Evolutionary conservation across 1,140 invertebrate genomes (phyloP), one percentile per base, ranked within the genome.

Genomic region (Bathynomus jamesi): DNA sequence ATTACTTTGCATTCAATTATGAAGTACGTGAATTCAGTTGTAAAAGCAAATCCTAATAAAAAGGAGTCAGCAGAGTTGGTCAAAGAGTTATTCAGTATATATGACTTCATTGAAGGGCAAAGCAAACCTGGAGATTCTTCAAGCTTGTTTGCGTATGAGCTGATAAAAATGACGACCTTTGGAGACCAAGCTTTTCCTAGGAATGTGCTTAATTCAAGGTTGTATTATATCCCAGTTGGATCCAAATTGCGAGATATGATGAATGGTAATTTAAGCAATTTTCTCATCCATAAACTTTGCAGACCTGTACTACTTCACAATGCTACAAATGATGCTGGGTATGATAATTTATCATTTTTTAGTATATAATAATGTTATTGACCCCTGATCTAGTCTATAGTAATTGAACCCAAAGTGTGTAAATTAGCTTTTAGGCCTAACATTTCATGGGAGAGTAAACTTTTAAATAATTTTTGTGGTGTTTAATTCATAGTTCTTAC

Each of bases 191-290:
- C 69, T 5, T 67, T 77, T 11, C 66, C 76, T 24, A 66, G 31
- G 28, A 62, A 61, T 28, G 64, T 77, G 10, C 25, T 77, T 10
- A 69, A 73, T 21, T 77, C 76, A 2, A 28, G 73, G 11, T 72
- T 74, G 17, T 74, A 77, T 66, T 69, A 74, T 27, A 72, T 71
- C 25, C 5, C 73, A 24, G 53, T 69, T 5, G 63, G 46, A 29
- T 40, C 61, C 5, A 70, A 46, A 61, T 66, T 66, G 64, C 29
- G 62, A 46, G 71, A 74, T 53, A 69, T 77, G 25, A 77, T 77
- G 72, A 72, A 70, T 69, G 76, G 76, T 13, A 77, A 70, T 3
- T 64, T 77, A 0, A 61, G 63, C 25, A 72, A 73, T 31, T 68
- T 72, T 27, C 28, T 77, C 11, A 63, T 77, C 4, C 63, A 67